phyloP scores from a whole-genome alignment of 2,113 vertebrate species.

The Murina feae region DNA sequence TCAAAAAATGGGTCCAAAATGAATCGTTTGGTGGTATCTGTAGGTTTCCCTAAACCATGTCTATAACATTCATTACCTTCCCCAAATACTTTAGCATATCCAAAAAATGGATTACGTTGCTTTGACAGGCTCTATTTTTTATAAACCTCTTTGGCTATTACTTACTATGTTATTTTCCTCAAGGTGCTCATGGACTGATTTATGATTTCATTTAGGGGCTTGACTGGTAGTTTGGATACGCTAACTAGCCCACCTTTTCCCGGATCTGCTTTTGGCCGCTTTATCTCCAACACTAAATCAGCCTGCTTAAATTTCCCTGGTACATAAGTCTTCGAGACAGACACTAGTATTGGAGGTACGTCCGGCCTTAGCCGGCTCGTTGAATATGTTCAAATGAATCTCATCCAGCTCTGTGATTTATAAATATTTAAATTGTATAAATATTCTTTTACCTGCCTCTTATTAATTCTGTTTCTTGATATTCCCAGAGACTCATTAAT shows the following conservation, averaged over 20 bases:
- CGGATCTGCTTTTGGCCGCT: slow-evolving; percentile 45
- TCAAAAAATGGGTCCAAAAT: background rate
- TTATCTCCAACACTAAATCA: slow-evolving; percentile 66
- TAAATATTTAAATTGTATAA: slow-evolving; percentile 84
- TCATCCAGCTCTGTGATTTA: slow-evolving; percentile 73
- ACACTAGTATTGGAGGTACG: slow-evolving; percentile 36
- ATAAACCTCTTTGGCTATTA: slow-evolving; percentile 61
- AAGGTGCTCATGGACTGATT: slow-evolving; percentile 67
- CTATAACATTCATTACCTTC: slow-evolving; percentile 1
- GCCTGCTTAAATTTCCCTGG: slow-evolving; percentile 64
- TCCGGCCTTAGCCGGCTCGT: slow-evolving; percentile 59
- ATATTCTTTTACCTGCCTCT: slow-evolving; percentile 80
- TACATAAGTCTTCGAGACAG: slow-evolving; percentile 63
- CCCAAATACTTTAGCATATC: slow-evolving; percentile 56
- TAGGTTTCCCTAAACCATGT: background rate
- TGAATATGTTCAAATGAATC: slow-evolving; percentile 70
- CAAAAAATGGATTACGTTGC: slow-evolving; percentile 64
- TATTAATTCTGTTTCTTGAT: slow-evolving; percentile 81
- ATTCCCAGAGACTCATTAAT: slow-evolving; percentile 81
- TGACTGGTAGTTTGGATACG: slow-evolving; percentile 56
- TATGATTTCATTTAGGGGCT: slow-evolving; percentile 63
- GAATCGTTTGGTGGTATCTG: slow-evolving; percentile 3
- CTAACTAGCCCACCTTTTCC: slow-evolving; percentile 65
- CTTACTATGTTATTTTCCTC: slow-evolving; percentile 73
- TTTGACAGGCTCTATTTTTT: slow-evolving; percentile 66